Evolutionary conservation across 2,113 vertebrate genomes (phyloP), one percentile per base, ranked within the genome.

Genomic region (Lophura nycthemera): DNA sequence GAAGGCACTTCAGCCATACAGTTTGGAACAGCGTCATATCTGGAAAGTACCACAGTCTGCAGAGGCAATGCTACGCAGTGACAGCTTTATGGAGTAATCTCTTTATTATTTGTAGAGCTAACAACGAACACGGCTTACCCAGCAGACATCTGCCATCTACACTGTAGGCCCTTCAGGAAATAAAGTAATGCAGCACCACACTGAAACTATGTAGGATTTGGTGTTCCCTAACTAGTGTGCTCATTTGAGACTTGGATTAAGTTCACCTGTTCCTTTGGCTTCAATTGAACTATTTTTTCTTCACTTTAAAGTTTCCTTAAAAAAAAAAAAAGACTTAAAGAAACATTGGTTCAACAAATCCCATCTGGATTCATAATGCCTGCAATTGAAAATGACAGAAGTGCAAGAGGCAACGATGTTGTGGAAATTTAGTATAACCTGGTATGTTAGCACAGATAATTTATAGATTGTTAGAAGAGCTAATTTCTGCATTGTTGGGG

Each of bases 321-420:
- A 15, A 5, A 47, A 20, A 25, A 45, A 15, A 5, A 15, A 5
- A 71, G 54, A 50, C 63, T 96, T 94, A 70, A 54, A 45, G 85
- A 84, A 91, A 86, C 34, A 95, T 10, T 19, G 36, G 75, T 78
- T 91, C 83, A 94, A 88, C 73, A 92, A 88, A 96, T 69, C 64
- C 83, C 95, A 96, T 83, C 94, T 95, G 89, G 90, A 69, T 83
- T 89, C 56, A 42, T 83, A 95, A 93, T 57, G 69, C 21, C 75
- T 90, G 60, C 56, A 84, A 70, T 3, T 91, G 64, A 90, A 89
- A 95, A 82, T 56, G 76, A 89, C 0, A 90, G 11, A 87, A 90
- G 67, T 60, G 40, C 66, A 71, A 84, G 42, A 45, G 8, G 40
- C 38, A 90, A 89, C 60, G 52, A 95, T 2, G 6, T 63, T 63